phyloP scores from a whole-genome alignment of 2,888 invertebrate genomes.

The Pristionchus fissidentatus region DNA sequence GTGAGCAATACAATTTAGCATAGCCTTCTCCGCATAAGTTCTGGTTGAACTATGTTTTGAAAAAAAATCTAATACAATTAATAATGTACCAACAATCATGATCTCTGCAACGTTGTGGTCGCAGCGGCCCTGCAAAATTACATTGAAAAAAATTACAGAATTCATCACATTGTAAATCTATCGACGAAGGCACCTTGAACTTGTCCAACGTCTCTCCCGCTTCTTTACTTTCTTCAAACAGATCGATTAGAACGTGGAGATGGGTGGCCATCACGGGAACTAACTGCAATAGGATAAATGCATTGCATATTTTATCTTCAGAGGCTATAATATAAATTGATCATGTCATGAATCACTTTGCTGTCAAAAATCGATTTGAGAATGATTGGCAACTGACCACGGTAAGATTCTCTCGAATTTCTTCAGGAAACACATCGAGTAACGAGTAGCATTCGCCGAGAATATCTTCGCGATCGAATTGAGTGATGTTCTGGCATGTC shows the following conservation, averaged over 20 bases:
- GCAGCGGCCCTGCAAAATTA: neutral
- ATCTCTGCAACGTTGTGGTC: neutral
- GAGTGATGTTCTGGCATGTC: no score
- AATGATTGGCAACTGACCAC: no score
- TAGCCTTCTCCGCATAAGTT: no score
- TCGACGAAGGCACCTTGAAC: neutral
- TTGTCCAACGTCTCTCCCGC: neutral
- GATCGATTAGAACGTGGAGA: neutral
- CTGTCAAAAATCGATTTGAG: no score
- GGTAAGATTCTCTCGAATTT: neutral
- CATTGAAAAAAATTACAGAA: neutral
- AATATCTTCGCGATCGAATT: no score
- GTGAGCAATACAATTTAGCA: no score
- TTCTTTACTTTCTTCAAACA: neutral
- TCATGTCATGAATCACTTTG: neutral
- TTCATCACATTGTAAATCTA: neutral
- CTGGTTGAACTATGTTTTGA: neutral
- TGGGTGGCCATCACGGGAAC: neutral
- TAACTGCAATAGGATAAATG: neutral
- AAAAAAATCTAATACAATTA: neutral
- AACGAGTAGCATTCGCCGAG: no score
- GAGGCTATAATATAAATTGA: neutral
- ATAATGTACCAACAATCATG: neutral
- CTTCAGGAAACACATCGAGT: neutral
- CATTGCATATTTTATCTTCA: neutral